A percentile compares a stretch with the other conserved stretches of the same genome.
Evolutionary conservation across 64 coral and sea anemone genomes (phyloP).

Genomic region (Montipora capricornis): DNA sequence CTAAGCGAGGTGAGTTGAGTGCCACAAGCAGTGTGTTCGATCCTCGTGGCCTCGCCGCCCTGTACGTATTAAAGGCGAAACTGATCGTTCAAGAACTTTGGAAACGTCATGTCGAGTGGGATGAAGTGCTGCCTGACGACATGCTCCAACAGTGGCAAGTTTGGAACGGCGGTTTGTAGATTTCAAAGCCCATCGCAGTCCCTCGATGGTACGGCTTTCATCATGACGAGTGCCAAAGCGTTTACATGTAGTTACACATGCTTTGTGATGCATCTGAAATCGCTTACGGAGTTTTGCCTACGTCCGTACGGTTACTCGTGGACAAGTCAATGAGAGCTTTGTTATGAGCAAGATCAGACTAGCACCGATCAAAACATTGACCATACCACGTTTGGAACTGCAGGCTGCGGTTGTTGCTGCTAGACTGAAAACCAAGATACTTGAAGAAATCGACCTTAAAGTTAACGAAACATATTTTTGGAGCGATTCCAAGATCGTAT

Average conservation of each 20-base stretch:
- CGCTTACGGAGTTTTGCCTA: slow-evolving; percentile 53
- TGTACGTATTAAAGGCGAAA: slow-evolving; percentile 39
- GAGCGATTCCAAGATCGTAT: slow-evolving; percentile 8
- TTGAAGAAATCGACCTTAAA: background rate
- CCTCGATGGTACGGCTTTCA: background rate
- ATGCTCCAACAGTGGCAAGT: slow-evolving; percentile 7
- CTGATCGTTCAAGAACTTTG: slow-evolving; percentile 44
- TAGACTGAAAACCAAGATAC: slow-evolving; percentile 2
- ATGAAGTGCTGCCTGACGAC: background rate
- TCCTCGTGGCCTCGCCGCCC: background rate
- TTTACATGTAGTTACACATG: background rate
- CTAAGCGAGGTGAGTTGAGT: slow-evolving; percentile 34
- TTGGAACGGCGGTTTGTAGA: slow-evolving; percentile 15
- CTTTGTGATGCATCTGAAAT: background rate
- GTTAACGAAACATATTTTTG: background rate
- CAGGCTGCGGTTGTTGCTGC: background rate
- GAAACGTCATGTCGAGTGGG: slow-evolving; percentile 1
- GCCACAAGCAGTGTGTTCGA: slow-evolving; percentile 39
- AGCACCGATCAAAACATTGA: slow-evolving; percentile 20
- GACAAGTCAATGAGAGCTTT: slow-evolving; percentile 5
- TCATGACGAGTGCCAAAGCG: background rate
- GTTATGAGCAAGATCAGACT: slow-evolving; percentile 17
- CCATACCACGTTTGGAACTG: background rate
- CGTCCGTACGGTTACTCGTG: background rate
- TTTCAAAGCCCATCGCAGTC: background rate